phyloP scores from a whole-genome alignment of 2,888 invertebrate species.

The Cyaniris semiargus region DNA sequence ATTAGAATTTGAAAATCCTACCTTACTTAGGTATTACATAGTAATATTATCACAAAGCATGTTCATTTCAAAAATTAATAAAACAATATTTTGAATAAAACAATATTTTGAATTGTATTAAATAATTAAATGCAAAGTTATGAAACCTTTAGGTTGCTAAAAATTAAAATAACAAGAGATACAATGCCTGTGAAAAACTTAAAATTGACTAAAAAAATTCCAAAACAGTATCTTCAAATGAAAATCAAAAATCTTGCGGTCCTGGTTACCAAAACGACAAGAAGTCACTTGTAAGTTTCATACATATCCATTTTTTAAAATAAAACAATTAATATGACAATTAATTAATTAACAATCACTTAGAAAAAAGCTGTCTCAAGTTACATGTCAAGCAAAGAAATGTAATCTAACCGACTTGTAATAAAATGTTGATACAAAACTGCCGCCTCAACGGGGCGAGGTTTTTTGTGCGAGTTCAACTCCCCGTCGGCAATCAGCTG shows the following conservation, averaged over 20 bases:
- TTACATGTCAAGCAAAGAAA: background rate
- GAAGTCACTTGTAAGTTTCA: no score
- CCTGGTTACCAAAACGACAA: no score
- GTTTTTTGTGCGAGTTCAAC: slow-evolving; percentile 5
- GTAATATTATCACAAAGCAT: background rate
- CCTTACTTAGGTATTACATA: background rate
- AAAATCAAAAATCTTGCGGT: no score
- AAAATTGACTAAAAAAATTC: no score
- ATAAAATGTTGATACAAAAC: background rate
- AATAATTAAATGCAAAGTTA: background rate
- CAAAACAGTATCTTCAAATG: no score
- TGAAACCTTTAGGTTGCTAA: no score
- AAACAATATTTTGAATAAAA: background rate
- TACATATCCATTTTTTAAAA: no score
- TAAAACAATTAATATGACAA: no score
- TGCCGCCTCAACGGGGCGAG: background rate
- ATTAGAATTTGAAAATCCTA: background rate
- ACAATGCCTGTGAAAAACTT: no score
- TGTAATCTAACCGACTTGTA: background rate
- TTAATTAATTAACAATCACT: no score
- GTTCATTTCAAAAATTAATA: background rate
- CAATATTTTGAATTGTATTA: background rate
- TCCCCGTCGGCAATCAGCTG: slow-evolving; percentile 25
- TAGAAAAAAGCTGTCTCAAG: no score
- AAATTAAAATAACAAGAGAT: no score